Conservation (phyloP, 2,797 vertebrate genomes). For the Urophycis tenuis region DNA sequence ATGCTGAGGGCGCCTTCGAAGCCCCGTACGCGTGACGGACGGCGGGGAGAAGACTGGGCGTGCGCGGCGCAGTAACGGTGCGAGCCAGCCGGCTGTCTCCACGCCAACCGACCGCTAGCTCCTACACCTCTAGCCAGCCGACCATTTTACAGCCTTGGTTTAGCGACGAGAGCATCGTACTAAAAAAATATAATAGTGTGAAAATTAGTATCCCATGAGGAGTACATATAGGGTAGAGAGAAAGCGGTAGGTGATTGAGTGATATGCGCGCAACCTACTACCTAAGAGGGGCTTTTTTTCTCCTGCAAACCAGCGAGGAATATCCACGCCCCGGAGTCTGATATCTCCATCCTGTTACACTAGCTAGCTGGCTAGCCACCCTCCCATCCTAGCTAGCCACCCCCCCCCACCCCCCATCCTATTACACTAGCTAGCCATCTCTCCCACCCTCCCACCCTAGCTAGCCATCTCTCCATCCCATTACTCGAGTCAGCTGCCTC, state of each 20-base stretch:
- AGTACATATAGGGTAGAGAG: no score
- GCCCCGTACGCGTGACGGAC: conserved; percentile 28
- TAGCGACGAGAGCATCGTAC: conserved; percentile 30
- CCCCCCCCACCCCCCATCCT: no score
- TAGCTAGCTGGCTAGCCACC: conserved; percentile 54
- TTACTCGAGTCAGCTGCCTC: neutral
- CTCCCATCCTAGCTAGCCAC: conserved; percentile 23
- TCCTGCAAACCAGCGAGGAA: conserved; percentile 49
- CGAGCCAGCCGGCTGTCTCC: conserved; percentile 48
- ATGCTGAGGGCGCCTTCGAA: conserved; percentile 51
- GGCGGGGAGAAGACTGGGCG: conserved; percentile 45
- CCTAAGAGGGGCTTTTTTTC: conserved; percentile 43
- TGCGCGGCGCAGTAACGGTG: conserved; percentile 52
- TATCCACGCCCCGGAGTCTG: conserved; percentile 56
- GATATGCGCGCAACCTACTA: conserved; percentile 32
- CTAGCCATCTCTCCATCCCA: no score
- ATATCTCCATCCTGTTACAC: conserved; percentile 40
- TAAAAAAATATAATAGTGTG: no score
- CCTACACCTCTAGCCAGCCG: conserved; percentile 27
- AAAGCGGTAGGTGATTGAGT: no score
- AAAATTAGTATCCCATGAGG: no score
- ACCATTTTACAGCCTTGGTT: conserved; percentile 43
- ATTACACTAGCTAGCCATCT: no score
- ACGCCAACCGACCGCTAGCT: conserved; percentile 44
- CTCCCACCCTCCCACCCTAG: no score